These are phyloP conservation scores for Psettodes erumei DNA, from an alignment of 2,113 vertebrate genomes.

Conservation along the genomic window DNA sequence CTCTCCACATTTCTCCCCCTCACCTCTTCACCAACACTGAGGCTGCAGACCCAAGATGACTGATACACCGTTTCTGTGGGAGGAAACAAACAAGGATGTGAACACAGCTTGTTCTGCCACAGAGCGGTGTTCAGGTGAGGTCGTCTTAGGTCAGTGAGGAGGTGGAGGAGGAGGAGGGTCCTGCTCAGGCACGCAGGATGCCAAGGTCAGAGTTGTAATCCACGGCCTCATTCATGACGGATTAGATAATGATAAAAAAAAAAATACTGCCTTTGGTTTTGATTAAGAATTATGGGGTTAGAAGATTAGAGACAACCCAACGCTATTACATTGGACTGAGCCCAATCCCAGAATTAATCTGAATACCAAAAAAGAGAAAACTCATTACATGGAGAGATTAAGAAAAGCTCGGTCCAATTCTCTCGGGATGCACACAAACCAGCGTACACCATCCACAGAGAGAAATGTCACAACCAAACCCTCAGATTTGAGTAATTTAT, in stretches of 20 bases:
- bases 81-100: conserved; percentile 5
- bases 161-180: conserved; percentile 3
- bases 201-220: conserved; percentile 72
- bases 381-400: conserved; percentile 81
- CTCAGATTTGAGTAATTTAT: conserved; percentile 29
- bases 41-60: not conserved
- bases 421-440: conserved; percentile 49
- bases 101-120: conserved; percentile 7
- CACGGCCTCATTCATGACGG: conserved; percentile 76
- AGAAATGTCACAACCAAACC: conserved; percentile 46
- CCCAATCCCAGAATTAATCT: conserved; percentile 84
- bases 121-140: conserved; percentile 51
- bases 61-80: not conserved
- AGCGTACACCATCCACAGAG: conserved; percentile 18
- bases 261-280: conserved; percentile 74
- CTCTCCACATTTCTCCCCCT: conserved; percentile 5
- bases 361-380: conserved; percentile 77
- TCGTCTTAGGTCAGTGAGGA: not conserved
- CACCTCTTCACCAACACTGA: conserved; percentile 5
- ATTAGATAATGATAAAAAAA: conserved; percentile 75
- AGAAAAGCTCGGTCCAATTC: conserved; percentile 66
- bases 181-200: conserved; percentile 34
- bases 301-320: conserved; percentile 80
- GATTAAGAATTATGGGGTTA: conserved; percentile 82
- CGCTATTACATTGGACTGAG: conserved; percentile 72